A percentile compares a stretch with the other conserved stretches of the same genome.
These are phyloP conservation scores for Carduelis carduelis DNA, from an alignment of 2,797 vertebrate genomes.

Conservation along the genomic window DNA sequence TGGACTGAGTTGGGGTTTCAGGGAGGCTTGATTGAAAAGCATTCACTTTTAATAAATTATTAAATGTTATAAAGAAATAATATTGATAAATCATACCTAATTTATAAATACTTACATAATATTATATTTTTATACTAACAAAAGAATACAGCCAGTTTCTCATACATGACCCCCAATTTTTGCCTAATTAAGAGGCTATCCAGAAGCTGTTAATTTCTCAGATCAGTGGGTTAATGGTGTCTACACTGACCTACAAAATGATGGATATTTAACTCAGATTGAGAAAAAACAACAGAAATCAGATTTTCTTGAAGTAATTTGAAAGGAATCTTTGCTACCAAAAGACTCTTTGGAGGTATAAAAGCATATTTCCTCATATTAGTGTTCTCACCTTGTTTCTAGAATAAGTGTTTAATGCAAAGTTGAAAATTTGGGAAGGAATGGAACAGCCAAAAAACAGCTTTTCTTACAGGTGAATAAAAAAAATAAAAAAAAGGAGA, in stretches of 20 bases:
- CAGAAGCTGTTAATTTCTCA: background rate
- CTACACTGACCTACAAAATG: background rate
- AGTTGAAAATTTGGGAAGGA: background rate
- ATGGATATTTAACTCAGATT: background rate
- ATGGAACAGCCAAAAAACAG: background rate
- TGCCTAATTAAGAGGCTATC: background rate
- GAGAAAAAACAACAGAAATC: background rate
- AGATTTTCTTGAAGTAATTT: background rate
- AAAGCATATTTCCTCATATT: background rate
- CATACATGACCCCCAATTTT: background rate
- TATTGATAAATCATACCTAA: background rate
- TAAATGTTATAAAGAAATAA: background rate
- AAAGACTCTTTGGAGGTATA: background rate
- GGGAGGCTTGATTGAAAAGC: background rate
- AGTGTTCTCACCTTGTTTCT: background rate
- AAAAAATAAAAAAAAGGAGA: background rate
- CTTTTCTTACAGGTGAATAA: background rate
- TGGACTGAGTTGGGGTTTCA: background rate
- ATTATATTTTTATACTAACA: background rate
- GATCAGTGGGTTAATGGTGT: background rate
- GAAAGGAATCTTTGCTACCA: background rate
- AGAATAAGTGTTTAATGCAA: background rate
- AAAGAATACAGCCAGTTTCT: background rate
- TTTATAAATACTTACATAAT: background rate
- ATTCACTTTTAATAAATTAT: background rate